phyloP scores from a whole-genome alignment of 2,888 invertebrate genomes.

The Agriopis aurantiaria region DNA sequence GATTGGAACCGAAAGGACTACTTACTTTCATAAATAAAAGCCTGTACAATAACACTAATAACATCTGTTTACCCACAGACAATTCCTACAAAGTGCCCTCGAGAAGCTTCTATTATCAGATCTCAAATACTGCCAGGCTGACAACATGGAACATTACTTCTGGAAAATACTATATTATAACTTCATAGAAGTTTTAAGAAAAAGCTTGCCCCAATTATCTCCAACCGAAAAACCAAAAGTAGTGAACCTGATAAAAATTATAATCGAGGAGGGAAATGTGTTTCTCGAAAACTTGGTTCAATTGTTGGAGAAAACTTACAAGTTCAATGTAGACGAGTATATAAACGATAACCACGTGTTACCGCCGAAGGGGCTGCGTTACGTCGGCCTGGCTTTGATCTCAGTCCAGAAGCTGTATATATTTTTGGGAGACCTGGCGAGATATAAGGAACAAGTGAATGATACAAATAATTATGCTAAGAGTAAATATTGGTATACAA shows the following conservation, averaged over 20 bases:
- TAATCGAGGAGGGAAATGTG: slow-evolving; percentile 92
- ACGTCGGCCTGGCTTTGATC: slow-evolving; percentile 91
- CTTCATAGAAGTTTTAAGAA: slow-evolving; percentile 93
- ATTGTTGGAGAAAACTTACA: slow-evolving; percentile 90
- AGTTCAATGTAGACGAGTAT: slow-evolving; percentile 89
- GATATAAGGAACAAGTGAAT: slow-evolving; percentile 95
- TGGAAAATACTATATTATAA: slow-evolving; percentile 97
- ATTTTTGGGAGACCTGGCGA: slow-evolving; percentile 96
- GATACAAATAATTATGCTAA: slow-evolving; percentile 92
- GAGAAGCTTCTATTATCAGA: slow-evolving; percentile 90
- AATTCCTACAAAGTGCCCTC: slow-evolving; percentile 89
- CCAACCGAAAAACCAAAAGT: slow-evolving; percentile 88
- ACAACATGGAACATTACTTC: slow-evolving; percentile 95
- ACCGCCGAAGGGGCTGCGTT: slow-evolving; percentile 88
- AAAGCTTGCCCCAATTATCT: slow-evolving; percentile 87
- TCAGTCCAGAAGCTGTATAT: slow-evolving; percentile 95
- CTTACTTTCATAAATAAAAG: too few relatives aligned
- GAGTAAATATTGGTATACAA: slow-evolving; percentile 94
- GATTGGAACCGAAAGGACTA: too few relatives aligned
- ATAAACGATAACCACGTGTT: slow-evolving; percentile 86
- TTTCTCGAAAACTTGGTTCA: slow-evolving; percentile 93
- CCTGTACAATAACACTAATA: too few relatives aligned
- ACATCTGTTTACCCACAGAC: slow-evolving; percentile 57
- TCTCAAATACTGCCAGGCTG: slow-evolving; percentile 94
- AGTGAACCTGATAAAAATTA: slow-evolving; percentile 88